These are phyloP conservation scores for Dromas ardeola DNA, from an alignment of 2,113 vertebrate species.

Conservation along the genomic window DNA sequence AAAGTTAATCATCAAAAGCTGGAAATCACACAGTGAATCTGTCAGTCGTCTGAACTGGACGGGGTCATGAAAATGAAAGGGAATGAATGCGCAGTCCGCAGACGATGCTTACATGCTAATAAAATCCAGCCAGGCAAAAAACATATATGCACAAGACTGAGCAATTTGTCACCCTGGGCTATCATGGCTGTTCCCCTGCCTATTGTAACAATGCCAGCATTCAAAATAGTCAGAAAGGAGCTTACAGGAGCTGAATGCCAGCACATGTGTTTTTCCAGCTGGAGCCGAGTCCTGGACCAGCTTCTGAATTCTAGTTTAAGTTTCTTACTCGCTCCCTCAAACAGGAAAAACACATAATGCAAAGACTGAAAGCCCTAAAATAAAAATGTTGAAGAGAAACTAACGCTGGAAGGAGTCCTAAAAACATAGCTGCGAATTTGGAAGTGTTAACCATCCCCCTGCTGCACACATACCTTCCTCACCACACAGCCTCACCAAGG, in stretches of 20 bases:
- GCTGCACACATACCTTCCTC: constrained; percentile 10
- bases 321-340: constrained; percentile 63
- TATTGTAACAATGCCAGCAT: constrained; percentile 68
- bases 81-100: background rate
- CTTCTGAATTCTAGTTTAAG: constrained; percentile 69
- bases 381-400: constrained; percentile 62
- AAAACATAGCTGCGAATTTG: background rate
- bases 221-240: constrained; percentile 72
- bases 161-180: constrained; percentile 70
- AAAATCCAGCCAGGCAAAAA: constrained; percentile 70
- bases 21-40: background rate
- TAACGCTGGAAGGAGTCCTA: constrained; percentile 57
- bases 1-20: constrained; percentile 11
- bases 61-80: constrained; percentile 34
- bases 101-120: constrained; percentile 58
- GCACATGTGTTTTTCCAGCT: constrained; percentile 73
- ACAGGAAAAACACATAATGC: constrained; percentile 68
- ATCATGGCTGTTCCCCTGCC: constrained; percentile 67
- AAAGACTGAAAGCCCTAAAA: constrained; percentile 60
- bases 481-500: background rate
- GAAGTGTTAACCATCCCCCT: constrained; percentile 23
- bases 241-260: constrained; percentile 69
- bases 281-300: constrained; percentile 57
- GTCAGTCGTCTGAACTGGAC: background rate
- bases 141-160: constrained; percentile 65